Conservation (phyloP, 2,888 invertebrate species). For the Lutraria lutraria region DNA sequence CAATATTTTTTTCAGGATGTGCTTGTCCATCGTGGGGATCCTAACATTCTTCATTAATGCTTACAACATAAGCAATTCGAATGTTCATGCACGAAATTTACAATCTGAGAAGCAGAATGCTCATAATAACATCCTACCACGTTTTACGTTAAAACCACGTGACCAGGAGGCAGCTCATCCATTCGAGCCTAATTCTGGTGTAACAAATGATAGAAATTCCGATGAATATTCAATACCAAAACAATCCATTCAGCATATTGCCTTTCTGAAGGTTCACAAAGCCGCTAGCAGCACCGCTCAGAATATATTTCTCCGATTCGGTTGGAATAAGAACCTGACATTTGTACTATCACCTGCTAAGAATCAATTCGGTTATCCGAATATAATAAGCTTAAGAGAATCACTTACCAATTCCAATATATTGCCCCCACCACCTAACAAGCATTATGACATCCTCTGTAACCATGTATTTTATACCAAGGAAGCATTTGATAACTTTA, state of each 20-base stretch:
- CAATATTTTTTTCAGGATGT: conserved; percentile 23
- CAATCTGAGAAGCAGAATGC: not conserved
- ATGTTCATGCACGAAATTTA: not conserved
- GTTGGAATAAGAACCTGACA: conserved; percentile 62
- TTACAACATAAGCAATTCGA: not conserved
- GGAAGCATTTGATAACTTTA: conserved; percentile 62
- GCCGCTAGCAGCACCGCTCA: conserved; percentile 70
- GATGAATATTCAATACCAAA: not conserved
- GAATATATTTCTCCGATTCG: conserved; percentile 71
- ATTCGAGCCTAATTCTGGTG: not conserved
- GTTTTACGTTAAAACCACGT: not conserved
- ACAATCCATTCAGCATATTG: conserved; percentile 64
- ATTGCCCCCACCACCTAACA: conserved; percentile 63
- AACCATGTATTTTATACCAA: conserved; percentile 70
- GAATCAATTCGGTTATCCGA: conserved; percentile 59
- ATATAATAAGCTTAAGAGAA: conserved; percentile 66
- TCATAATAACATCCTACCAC: conserved; percentile 35
- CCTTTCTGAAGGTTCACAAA: conserved; percentile 74
- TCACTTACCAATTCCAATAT: conserved; percentile 63
- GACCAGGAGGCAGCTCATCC: not conserved
- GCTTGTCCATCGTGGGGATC: not conserved
- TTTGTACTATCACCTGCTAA: conserved; percentile 67
- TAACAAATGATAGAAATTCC: not conserved
- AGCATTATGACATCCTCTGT: conserved; percentile 70
- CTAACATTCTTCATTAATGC: conserved; percentile 5